Evolutionary conservation across 2,888 invertebrate species (phyloP), one percentile per base, ranked within the genome.

Genomic region (Andrena haemorrhoa): DNA sequence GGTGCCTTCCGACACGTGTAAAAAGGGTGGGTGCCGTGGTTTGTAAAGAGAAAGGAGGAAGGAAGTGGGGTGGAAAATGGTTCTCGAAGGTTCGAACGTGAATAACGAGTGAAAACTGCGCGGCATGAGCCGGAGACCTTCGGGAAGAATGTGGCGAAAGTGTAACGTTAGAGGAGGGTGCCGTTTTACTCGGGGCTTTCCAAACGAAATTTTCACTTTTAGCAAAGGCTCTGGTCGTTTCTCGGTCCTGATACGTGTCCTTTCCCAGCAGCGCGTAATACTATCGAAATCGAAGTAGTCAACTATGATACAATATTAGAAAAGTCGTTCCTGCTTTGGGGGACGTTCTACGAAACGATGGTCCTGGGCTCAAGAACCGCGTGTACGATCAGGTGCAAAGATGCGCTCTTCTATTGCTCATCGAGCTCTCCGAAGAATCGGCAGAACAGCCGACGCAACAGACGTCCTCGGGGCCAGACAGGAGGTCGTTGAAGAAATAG

Each of bases 31-130:
- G 41, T 41, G 49, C 10, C n/a, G 70, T 23, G 51, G 49, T 35
- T 47, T n/a, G n/a, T 23, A 29, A n/a, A 63, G 60, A 58, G 69
- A 47, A 71, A 63, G 65, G 51, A 70, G 49, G 64, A 26, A 53
- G 65, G 76, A 69, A 83, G 70, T 77, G 77, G 66, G 63, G 41
- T 74, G 77, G 76, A 86, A 82, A 85, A 78, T 72, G 79, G 33
- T 68, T 65, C 56, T 56, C 53, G 70, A 71, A 81, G 76, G 70
- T 70, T 75, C 56, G 56, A 69, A 80, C 73, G 79, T 79, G 84
- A 86, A 88, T 84, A 84, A 88, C 84, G 77, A 81, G 83, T 33
- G 87, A 75, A 73, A 78, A 88, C 70, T 77, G 75, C 78, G 80
- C 78, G 80, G 85, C 16, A 74, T 35, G 64, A 64, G 41, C 35